A percentile compares a stretch with the other conserved stretches of the same genome.
phyloP scores from a whole-genome alignment of 2,888 invertebrate species.

The Electrophaes corylata region DNA sequence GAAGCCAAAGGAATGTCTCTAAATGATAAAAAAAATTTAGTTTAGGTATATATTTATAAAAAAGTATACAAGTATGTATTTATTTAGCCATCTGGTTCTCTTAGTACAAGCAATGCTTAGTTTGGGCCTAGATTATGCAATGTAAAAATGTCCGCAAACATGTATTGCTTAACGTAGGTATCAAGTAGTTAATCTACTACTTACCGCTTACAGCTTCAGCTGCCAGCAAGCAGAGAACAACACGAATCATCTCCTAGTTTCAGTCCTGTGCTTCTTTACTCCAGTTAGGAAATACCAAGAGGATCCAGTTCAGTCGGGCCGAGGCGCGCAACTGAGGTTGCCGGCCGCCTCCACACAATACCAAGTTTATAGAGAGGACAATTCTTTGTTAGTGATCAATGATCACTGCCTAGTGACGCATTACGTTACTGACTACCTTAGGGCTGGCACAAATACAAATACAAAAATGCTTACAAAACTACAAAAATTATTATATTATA shows the following conservation, averaged over 20 bases:
- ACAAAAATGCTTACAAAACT: too few species aligned
- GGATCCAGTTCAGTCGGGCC: background rate
- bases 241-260: background rate
- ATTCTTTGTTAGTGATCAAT: constrained; percentile 10
- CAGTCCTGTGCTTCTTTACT: background rate
- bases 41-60: too few species aligned
- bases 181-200: background rate
- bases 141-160: too few species aligned
- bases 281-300: background rate
- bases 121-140: too few species aligned
- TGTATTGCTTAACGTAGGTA: too few species aligned
- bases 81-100: too few species aligned
- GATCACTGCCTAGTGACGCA: constrained; percentile 4
- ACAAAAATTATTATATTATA: too few species aligned
- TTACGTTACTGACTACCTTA: background rate
- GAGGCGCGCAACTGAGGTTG: constrained; percentile 4
- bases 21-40: too few species aligned
- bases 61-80: too few species aligned
- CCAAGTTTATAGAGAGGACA: constrained; percentile 9
- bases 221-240: constrained; percentile 13
- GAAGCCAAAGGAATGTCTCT: too few species aligned
- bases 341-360: constrained; percentile 7
- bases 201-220: constrained; percentile 19
- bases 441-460: constrained; percentile 11
- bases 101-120: too few species aligned